Base-by-base conservation (phyloP, 2,113 vertebrate species). In the Elachura formosa region DNA sequence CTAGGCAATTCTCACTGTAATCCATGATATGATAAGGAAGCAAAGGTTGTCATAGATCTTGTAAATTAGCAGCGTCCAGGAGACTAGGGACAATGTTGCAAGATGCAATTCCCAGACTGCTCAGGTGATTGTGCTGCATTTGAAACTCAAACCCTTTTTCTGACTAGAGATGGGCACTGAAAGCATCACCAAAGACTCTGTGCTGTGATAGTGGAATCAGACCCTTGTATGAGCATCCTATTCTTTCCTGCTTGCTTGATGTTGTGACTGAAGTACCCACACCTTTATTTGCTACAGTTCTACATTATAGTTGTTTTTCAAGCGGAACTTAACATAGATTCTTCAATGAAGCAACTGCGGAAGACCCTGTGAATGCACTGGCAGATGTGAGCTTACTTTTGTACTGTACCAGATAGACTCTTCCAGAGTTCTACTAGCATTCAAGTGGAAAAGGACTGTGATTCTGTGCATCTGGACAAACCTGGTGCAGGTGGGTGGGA, bases 31-130 rank as follows among this genome's bases (percentile, higher is more conserved):
- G 59, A 1, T 55, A 63, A 72, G 23, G 56, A 87, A 36, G 18
- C 11, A 59, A 93, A n/a, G 0, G 0, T n/a, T 81, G 36, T 10
- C 3, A 0, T 20, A 1, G 25, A 31, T 21, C 28, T 15, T 25
- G 26, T 41, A 75, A 75, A 85, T 20, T 25, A 36, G 22, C 54
- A 61, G 16, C 16, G 3, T 68, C 11, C 45, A 76, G 14, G 31
- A 68, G 41, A 34, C n/a, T 36, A 25, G 4, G n/a, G 64, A 51
- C 21, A 23, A 6, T 25, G 31, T 19, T 63, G 46, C 25, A 63
- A 48, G 51, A 81, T 22, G n/a, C 33, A 54, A 5, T 36, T 33
- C 40, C 22, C 66, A 62, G 8, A 56, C 20, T 63, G 18, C 38
- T 90, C 41, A 55, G 26, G 34, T 58, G 45, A 61, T 13, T 75